Evolutionary conservation across 2,797 vertebrate genomes (phyloP), one percentile per base, ranked within the genome.

Genomic region (Epinephelus coioides): DNA sequence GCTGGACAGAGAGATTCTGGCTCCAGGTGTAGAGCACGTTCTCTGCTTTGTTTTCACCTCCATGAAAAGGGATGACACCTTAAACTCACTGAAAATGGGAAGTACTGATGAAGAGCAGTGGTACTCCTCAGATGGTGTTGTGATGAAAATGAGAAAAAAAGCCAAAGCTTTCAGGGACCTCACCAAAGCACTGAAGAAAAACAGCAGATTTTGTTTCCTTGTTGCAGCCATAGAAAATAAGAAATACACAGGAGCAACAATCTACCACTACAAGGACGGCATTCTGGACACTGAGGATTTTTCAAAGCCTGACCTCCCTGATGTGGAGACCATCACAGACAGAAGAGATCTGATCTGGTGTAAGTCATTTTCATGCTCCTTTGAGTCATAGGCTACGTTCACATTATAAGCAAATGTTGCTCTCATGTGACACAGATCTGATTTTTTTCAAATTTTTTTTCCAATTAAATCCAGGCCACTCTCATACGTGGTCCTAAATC

Each of bases 1-100:
- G 1, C 6, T 91, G 1, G 57, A 90, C 19, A 69, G 49, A 55
- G 46, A 77, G 40, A 27, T 83, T 21, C 49, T 85, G 0, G n/a
- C 50, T 57, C 5, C 53, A 27, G 57, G 9, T 11, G 73, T 44
- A 14, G 3, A 89, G 0, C 1, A 71, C 5, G 30, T 51, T 38
- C n/a, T 91, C 7, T 84, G 71, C 56, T 83, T 34, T 2, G 25
- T 62, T 57, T 92, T 85, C 57, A 71, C 89, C 80, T 85, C 78
- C 15, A 0, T 85, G 61, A 18, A 30, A 3, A 54, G 0, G 0
- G 2, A 11, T 8, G 73, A 88, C 9, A 2, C 27, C 0, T 38
- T 90, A 94, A 38, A 0, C 67, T 0, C 57, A 6, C 0, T 1
- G 0, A 2, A 0, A 4, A 4, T 5, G 11, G 40, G 40, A 43